Evolutionary conservation across 2,888 invertebrate species (phyloP), one percentile per base, ranked within the genome.

Genomic region (Platycheirus rosarum): DNA sequence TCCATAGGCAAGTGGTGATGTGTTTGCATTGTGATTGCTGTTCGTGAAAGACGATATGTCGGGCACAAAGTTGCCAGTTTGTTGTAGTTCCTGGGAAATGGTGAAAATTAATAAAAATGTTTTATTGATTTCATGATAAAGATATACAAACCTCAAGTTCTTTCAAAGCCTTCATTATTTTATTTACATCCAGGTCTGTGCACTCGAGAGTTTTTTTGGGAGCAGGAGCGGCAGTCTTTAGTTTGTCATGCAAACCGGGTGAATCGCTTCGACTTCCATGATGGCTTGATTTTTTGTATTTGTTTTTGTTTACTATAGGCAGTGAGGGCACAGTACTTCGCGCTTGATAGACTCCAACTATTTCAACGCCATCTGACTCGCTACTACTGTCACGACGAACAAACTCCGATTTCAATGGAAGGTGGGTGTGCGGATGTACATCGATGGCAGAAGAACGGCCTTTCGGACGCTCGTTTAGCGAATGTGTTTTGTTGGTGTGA

Each of bases 121-220:
- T 55, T 11, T 8, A 13, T 2, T 14, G 8, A 5, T 23, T 8
- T 0, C 20, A 1, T 13, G 4, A 11, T 0, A 23, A 1, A 6
- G 13, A 6, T n/a, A 44, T 63, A 74, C 85, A 73, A 85, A 87
- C 91, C 84, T 91, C 91, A 46, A 92, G 86, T 51, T 90, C 91
- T 85, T 91, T 91, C 44, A 92, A 86, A 69, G 90, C 90, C 75
- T 91, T 91, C 90, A 91, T 91, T 16, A 91, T 91, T 86, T 91
- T 91, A 73, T 90, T 90, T 46, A 91, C 91, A 84, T 92, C 91
- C 51, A 88, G 84, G 51, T 86, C 88, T n/a, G 84, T 70, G 48
- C 42, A 68, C 18, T 80, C 76, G 3, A 71, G 55, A 18, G 62
- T 42, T 66, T 79, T 79, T 85, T 88, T 87, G 51, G 84, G 63